These are phyloP conservation scores for Cygnus buccinator DNA, from an alignment of 2,113 vertebrate genomes.

Conservation along the genomic window DNA sequence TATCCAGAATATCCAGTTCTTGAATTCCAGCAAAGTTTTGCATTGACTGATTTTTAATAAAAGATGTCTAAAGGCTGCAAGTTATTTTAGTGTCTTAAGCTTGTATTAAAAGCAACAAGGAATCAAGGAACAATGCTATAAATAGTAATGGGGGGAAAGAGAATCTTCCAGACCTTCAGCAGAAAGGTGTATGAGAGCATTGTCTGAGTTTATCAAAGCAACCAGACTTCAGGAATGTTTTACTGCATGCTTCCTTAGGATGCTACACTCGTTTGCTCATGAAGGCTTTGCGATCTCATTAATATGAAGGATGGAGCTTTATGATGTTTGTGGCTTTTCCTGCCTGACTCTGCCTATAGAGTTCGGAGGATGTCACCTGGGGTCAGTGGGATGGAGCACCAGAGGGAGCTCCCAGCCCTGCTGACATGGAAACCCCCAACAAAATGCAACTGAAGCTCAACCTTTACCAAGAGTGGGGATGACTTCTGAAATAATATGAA, in stretches of 20 bases:
- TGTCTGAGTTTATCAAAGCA: neutral
- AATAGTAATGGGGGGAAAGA: neutral
- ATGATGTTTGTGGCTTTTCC: neutral
- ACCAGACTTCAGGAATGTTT: neutral
- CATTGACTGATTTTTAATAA: neutral
- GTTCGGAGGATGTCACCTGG: neutral
- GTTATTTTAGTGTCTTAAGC: neutral
- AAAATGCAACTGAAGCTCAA: neutral
- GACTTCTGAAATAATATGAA: neutral
- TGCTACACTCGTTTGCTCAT: neutral
- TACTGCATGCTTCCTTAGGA: neutral
- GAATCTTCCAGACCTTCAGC: neutral
- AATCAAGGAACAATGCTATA: neutral
- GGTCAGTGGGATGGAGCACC: neutral
- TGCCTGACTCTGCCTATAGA: neutral
- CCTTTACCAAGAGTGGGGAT: neutral
- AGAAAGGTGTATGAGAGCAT: neutral
- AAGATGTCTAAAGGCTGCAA: neutral
- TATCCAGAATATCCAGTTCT: neutral
- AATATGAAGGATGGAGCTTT: neutral
- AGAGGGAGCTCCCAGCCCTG: neutral
- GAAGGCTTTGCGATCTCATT: neutral
- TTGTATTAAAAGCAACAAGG: neutral
- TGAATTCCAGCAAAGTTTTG: neutral
- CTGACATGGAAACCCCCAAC: accelerated